A percentile compares a stretch with the other conserved stretches of the same genome.
These are phyloP conservation scores for Eucidaris tribuloides DNA, from an alignment of 35 echinoderm and acorn worm species.

Conservation along the genomic window DNA sequence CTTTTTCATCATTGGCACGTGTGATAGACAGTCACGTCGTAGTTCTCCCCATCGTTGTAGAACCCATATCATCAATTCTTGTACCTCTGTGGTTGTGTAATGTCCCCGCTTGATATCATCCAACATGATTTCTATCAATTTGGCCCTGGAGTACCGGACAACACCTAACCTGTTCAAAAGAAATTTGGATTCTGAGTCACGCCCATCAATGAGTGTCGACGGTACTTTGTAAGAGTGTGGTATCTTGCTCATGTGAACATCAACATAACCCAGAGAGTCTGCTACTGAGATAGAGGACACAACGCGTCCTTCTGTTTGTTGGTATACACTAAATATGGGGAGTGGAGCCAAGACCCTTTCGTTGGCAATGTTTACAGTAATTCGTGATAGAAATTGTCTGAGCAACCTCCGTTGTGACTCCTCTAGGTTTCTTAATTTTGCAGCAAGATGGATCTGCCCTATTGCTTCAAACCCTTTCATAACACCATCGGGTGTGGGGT, in stretches of 20 bases:
- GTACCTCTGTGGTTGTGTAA: not conserved
- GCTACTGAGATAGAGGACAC: no score
- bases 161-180: not conserved
- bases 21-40: not conserved
- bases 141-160: not conserved
- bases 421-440: not conserved
- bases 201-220: not conserved
- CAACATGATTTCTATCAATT: not conserved
- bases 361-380: not conserved
- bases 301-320: no score
- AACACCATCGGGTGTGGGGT: constrained; percentile 6
- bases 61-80: not conserved
- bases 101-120: not conserved
- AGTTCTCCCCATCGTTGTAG: not conserved
- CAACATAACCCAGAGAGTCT: not conserved
- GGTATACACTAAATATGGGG: not conserved
- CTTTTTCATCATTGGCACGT: not conserved
- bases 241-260: not conserved
- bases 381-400: not conserved
- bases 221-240: not conserved
- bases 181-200: not conserved
- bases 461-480: not conserved
- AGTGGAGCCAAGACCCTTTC: not conserved
- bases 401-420: not conserved
- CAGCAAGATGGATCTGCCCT: no score